Conservation (phyloP, 2,113 vertebrate genomes). For the Cyprinodon brontotheroides region DNA sequence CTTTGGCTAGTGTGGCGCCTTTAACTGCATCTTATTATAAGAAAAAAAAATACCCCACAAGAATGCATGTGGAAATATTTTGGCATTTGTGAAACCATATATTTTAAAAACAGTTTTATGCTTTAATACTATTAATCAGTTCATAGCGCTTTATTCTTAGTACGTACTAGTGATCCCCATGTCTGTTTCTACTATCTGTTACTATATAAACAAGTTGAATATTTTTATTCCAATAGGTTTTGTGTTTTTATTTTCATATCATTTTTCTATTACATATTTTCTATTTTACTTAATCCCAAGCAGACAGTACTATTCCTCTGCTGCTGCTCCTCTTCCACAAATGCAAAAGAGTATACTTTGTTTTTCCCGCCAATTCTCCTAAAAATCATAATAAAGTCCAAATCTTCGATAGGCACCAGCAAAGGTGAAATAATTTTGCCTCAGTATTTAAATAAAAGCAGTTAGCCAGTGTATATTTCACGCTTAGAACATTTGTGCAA, state of each 20-base stretch:
- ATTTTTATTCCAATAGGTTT: background rate
- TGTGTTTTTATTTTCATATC: background rate
- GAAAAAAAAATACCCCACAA: background rate
- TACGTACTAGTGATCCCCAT: background rate
- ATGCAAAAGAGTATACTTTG: too few relatives aligned
- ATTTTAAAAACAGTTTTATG: background rate
- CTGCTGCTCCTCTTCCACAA: too few relatives aligned
- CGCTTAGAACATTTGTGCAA: too few relatives aligned
- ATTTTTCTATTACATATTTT: background rate
- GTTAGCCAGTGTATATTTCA: too few relatives aligned
- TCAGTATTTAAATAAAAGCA: too few relatives aligned
- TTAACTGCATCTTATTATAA: background rate
- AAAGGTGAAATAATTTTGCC: too few relatives aligned
- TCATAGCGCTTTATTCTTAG: background rate
- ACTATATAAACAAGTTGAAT: too few relatives aligned
- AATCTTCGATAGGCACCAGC: too few relatives aligned
- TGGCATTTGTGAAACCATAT: too few relatives aligned
- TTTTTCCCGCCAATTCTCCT: too few relatives aligned
- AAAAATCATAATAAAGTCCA: too few relatives aligned
- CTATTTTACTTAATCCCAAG: background rate
- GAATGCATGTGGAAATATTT: background rate
- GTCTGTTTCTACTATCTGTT: background rate
- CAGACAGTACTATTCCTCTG: background rate
- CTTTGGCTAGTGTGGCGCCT: background rate
- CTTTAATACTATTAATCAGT: background rate